Conservation (phyloP, 2,113 vertebrate species). For the Galemys pyrenaicus region DNA sequence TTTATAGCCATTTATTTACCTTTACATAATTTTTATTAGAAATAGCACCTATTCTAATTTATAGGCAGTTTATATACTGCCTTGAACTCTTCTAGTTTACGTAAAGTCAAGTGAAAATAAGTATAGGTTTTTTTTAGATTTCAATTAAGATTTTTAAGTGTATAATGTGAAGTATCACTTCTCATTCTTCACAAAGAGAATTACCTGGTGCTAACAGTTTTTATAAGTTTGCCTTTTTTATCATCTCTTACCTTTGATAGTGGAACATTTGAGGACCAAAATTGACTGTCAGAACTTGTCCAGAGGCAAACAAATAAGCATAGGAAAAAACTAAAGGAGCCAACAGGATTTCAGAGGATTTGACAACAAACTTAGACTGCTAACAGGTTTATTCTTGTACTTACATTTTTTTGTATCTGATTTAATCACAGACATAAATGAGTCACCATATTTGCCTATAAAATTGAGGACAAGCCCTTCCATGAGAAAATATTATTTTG, state of each 20-base stretch:
- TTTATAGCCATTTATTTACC: neutral
- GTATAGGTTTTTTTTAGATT: neutral
- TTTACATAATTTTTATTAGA: neutral
- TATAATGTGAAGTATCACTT: neutral
- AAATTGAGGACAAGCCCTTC: neutral
- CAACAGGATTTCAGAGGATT: neutral
- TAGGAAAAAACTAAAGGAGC: slow-evolving; percentile 11
- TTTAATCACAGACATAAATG: neutral
- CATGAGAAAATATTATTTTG: neutral
- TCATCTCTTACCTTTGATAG: slow-evolving; percentile 17
- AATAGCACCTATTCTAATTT: neutral
- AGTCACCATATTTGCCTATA: neutral
- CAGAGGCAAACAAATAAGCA: slow-evolving; percentile 32
- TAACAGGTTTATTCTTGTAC: slow-evolving; percentile 49
- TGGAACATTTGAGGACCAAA: slow-evolving; percentile 48
- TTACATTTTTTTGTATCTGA: slow-evolving; percentile 6
- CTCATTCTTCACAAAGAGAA: neutral
- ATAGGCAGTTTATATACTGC: neutral
- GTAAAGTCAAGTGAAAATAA: neutral
- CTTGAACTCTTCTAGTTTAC: neutral
- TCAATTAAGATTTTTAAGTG: neutral
- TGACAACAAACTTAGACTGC: slow-evolving; percentile 22
- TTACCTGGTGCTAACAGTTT: neutral
- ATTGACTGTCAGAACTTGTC: slow-evolving; percentile 49
- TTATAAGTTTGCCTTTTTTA: slow-evolving; percentile 12